phyloP scores from a whole-genome alignment of 2,113 vertebrate species.

The Mystacornis crossleyi region DNA sequence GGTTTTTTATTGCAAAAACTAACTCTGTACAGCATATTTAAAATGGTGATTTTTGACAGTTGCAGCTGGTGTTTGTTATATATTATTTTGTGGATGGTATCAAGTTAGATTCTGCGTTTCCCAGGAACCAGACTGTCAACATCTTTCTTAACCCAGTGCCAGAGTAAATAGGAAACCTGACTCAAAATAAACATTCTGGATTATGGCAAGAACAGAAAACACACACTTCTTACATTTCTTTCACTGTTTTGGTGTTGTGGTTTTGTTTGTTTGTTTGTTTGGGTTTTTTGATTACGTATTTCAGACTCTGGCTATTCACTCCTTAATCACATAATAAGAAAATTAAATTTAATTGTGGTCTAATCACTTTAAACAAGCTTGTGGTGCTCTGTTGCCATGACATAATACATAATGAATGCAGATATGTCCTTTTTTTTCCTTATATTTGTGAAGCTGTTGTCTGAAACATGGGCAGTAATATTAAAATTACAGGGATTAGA shows the following conservation, averaged over 20 bases:
- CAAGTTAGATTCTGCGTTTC: conserved; percentile 21
- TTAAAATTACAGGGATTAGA: not conserved
- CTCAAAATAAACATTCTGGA: not conserved
- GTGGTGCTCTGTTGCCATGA: not conserved
- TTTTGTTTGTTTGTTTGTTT: not conserved
- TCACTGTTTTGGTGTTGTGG: not conserved
- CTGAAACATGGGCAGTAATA: not conserved
- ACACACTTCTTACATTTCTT: not conserved
- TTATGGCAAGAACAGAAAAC: not conserved
- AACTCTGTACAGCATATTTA: not conserved
- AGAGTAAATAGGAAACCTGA: conserved; percentile 17
- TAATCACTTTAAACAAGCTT: not conserved
- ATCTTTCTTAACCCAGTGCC: conserved; percentile 10
- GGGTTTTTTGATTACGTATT: not conserved
- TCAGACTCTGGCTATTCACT: not conserved
- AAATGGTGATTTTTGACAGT: not conserved
- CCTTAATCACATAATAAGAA: not conserved
- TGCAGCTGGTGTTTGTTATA: conserved; percentile 50
- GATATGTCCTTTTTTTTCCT: not conserved
- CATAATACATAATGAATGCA: not conserved
- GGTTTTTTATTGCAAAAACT: not conserved
- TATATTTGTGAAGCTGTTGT: not conserved
- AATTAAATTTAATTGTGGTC: not conserved
- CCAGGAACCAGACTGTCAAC: not conserved
- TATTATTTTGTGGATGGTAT: conserved; percentile 27